Conservation (phyloP, 2,113 vertebrate species). For the Hylia prasina region DNA sequence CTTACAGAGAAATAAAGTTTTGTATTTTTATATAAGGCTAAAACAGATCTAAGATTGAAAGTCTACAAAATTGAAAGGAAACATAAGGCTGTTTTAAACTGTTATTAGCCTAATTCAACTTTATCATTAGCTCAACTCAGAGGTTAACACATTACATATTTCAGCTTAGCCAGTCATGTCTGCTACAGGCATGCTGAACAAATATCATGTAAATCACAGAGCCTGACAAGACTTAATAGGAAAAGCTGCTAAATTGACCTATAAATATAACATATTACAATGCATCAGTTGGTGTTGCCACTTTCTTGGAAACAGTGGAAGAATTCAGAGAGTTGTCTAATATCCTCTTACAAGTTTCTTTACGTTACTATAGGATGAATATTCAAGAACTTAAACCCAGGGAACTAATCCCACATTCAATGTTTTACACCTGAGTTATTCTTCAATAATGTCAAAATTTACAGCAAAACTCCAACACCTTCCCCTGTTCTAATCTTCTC, state of each 20-base stretch:
- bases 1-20: background rate
- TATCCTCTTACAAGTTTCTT: background rate
- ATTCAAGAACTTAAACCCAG: background rate
- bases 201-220: slow-evolving; percentile 42
- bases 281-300: slow-evolving; percentile 10
- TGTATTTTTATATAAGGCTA: background rate
- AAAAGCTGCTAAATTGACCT: slow-evolving; percentile 48
- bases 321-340: background rate
- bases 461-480: background rate
- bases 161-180: slow-evolving; percentile 1
- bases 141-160: slow-evolving; percentile 50
- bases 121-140: slow-evolving; percentile 38
- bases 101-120: slow-evolving; percentile 26
- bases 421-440: background rate
- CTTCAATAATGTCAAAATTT: background rate
- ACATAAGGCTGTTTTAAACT: slow-evolving; percentile 19
- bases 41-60: background rate
- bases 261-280: slow-evolving; percentile 8
- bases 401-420: background rate
- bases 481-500: background rate
- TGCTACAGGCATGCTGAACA: slow-evolving; percentile 32
- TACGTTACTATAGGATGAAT: background rate
- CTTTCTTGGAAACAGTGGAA: slow-evolving; percentile 29
- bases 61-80: slow-evolving; percentile 18
- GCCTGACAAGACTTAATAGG: slow-evolving; percentile 35